Base-by-base conservation (phyloP, 2,113 vertebrate genomes). In the Myotis davidii region DNA sequence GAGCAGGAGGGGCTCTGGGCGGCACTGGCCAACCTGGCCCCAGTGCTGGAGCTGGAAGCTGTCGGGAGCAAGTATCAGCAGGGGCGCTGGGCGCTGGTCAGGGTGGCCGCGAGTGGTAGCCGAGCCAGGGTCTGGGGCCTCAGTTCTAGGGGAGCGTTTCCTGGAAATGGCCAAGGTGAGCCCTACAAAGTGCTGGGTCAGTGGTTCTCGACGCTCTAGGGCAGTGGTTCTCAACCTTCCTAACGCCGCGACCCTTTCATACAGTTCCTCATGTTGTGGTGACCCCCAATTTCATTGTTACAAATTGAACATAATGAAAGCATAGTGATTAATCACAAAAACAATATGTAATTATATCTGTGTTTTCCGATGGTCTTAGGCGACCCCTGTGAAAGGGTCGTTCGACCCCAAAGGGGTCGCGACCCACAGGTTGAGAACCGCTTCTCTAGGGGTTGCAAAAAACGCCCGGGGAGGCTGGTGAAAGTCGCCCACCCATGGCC, bases 91-190 rank as follows among this genome's bases (percentile, higher is more conserved):
- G 67, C 4, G 0, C 39, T 3, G 39, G 25, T 56, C n/a, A 10
- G 83, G 52, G 42, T 27, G 4, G 37, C 27, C 25, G 5, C 4
- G 0, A 0, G 16, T 4, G 42, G 37, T 73, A 9, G 16, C 32
- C 4, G 0, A 3, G 0, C 7, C 2, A 11, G 52, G 39, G 13
- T 56, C 16, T 3, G 21, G 34, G 27, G 2, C 14, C 61, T 50
- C 1, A 0, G 42, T 3, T 16, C 32, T 18, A 25, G 1, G 45
- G 42, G 10, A 29, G 9, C 16, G 45, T 21, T 37, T 50, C 76
- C 73, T 79, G 85, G 70, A 69, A 37, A 29, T 1, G 3, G 48
- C 34, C 0, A 0, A 27, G 18, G 11, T 20, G 27, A 65, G 39
- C 29, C 21, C 20, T 45, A 48, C 12, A 12, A 67, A 65, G 21